These are phyloP conservation scores for Esox lucius DNA, from an alignment of 2,797 vertebrate genomes.

Conservation along the genomic window DNA sequence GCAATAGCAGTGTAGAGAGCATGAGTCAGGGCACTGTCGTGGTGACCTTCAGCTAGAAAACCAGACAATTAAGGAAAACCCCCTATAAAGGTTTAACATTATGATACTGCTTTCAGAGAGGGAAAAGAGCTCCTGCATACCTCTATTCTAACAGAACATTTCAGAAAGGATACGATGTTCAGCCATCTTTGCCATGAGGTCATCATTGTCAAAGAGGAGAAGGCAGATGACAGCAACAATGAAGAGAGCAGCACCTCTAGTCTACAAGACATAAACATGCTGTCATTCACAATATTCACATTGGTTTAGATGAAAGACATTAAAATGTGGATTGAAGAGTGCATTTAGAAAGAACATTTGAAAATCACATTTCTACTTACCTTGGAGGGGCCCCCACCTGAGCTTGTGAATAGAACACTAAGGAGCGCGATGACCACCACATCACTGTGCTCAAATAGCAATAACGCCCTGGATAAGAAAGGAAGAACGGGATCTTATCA, in stretches of 20 bases:
- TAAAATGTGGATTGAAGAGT: not conserved
- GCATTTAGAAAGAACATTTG: not conserved
- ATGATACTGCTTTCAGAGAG: not conserved
- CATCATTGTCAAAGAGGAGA: slow-evolving; percentile 96
- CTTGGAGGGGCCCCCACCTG: slow-evolving; percentile 94
- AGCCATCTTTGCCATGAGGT: slow-evolving; percentile 98
- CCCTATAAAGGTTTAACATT: not conserved
- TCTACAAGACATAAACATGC: slow-evolving; percentile 69
- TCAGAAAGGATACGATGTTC: slow-evolving; percentile 98
- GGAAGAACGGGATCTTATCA: not conserved
- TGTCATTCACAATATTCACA: not conserved
- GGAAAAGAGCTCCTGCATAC: not conserved
- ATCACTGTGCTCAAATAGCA: slow-evolving; percentile 95
- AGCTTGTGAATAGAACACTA: slow-evolving; percentile 89
- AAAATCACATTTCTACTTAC: slow-evolving; percentile 58
- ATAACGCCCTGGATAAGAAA: slow-evolving; percentile 79
- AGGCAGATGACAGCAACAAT: slow-evolving; percentile 95
- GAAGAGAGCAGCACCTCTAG: slow-evolving; percentile 92
- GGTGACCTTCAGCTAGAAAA: slow-evolving; percentile 90
- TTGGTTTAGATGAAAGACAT: not conserved
- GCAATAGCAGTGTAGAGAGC: slow-evolving; percentile 91
- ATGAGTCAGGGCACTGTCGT: slow-evolving; percentile 95
- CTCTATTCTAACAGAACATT: not conserved
- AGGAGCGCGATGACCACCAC: slow-evolving; percentile 90
- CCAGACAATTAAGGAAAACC: slow-evolving; percentile 52